A percentile compares a stretch with the other conserved stretches of the same genome.
phyloP scores from a whole-genome alignment of 2,113 vertebrate genomes.

The Puffinus mauretanicus region DNA sequence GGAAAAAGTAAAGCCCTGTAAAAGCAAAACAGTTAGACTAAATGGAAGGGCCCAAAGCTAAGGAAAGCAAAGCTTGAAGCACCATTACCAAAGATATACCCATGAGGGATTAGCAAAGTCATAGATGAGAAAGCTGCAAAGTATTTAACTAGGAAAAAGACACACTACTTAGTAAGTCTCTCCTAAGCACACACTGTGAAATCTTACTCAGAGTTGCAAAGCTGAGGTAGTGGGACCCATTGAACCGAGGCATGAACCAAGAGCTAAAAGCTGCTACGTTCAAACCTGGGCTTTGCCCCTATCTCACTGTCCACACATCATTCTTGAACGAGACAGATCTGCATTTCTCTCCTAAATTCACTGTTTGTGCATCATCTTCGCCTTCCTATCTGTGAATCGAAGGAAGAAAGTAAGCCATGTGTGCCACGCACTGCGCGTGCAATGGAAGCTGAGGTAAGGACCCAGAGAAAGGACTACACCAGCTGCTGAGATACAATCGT shows the following conservation, averaged over 20 bases:
- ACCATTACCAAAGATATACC: neutral
- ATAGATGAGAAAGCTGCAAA: neutral
- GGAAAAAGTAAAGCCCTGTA: conserved; percentile 15
- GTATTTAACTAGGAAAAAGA: neutral
- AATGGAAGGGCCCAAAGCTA: conserved; percentile 24
- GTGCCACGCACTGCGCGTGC: neutral
- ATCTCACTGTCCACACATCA: neutral
- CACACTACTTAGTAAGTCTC: neutral
- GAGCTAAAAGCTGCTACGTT: neutral
- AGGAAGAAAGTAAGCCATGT: neutral
- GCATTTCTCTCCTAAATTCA: neutral
- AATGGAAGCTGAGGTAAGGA: neutral
- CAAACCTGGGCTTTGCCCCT: neutral
- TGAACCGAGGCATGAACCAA: neutral
- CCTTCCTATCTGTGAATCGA: rapidly evolving
- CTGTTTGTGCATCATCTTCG: neutral
- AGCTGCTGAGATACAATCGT: neutral
- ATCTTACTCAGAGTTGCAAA: neutral
- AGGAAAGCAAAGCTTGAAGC: conserved; percentile 39
- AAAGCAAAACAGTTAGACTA: neutral
- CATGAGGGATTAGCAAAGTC: neutral
- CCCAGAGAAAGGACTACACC: neutral
- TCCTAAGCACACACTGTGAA: neutral
- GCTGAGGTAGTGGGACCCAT: neutral
- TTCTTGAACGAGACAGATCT: neutral